Conservation (phyloP, 2,797 vertebrate genomes). For the Muscicapa comitata region DNA sequence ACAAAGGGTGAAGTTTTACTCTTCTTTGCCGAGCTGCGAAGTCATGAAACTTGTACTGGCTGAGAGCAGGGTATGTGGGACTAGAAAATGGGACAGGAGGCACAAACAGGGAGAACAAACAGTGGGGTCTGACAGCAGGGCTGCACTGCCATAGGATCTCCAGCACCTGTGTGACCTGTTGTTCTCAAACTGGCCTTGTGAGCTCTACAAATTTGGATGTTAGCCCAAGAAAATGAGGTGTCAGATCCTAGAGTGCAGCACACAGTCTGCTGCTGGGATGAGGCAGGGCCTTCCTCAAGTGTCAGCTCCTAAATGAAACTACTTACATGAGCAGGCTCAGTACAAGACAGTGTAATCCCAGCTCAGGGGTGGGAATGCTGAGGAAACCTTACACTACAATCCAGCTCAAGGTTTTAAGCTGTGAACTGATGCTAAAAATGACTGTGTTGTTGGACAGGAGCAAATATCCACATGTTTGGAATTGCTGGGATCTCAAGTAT, state of each 20-base stretch:
- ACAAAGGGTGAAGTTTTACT: not conserved
- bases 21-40: not conserved
- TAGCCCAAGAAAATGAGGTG: not conserved
- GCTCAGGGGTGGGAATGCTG: not conserved
- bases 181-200: not conserved
- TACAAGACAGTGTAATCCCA: not conserved
- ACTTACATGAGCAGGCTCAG: not conserved
- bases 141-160: not conserved
- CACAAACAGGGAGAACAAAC: not conserved
- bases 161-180: not conserved
- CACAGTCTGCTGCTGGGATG: not conserved
- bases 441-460: not conserved
- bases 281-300: not conserved
- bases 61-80: not conserved
- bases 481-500: not conserved
- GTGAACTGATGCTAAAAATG: not conserved
- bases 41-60: not conserved
- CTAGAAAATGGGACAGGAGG: not conserved
- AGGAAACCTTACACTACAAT: not conserved
- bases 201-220: not conserved
- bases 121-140: not conserved
- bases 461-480: not conserved
- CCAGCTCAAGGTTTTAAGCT: not conserved
- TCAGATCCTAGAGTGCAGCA: not conserved
- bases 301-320: not conserved